Percentiles rank a stretch among this genome's conserved stretches.
Evolutionary conservation across 2,797 vertebrate species (phyloP).

Genomic region (Cichlasoma orientale): DNA sequence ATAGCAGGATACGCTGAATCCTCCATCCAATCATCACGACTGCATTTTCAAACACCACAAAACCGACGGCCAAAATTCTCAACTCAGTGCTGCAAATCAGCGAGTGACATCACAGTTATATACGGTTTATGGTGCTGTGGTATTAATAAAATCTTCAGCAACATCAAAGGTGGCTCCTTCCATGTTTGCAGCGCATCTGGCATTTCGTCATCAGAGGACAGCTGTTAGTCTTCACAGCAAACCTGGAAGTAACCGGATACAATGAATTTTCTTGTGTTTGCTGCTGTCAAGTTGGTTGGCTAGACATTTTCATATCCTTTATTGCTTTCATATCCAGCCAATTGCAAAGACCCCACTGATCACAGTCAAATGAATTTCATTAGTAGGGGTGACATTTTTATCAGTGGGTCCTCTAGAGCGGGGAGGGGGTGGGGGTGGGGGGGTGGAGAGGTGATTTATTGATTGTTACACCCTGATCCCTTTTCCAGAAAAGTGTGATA

Average conservation of each 20-base stretch:
- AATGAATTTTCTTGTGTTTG: neutral
- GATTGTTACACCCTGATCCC: conserved; percentile 14
- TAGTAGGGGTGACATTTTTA: conserved; percentile 5
- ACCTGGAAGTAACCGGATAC: neutral
- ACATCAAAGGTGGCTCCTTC: neutral
- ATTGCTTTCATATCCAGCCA: conserved; percentile 25
- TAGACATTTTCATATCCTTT: conserved; percentile 3
- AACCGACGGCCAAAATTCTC: neutral
- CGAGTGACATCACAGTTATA: neutral
- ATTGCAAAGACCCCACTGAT: conserved; percentile 30
- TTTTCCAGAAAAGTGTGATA: conserved; percentile 37
- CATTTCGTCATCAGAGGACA: neutral
- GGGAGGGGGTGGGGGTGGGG: conserved; percentile 12
- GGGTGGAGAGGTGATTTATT: conserved; percentile 38
- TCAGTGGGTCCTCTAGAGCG: conserved; percentile 20
- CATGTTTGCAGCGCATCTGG: neutral
- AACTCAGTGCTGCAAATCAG: neutral
- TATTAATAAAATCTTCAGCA: neutral
- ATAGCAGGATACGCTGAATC: neutral
- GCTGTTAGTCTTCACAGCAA: neutral
- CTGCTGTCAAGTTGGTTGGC: neutral
- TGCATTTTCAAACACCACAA: neutral
- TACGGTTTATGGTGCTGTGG: neutral
- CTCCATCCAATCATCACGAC: neutral
- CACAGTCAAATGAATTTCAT: conserved; percentile 14